Evolutionary conservation across 2,113 vertebrate species (phyloP).

Genomic region (Paralichthys olivaceus): DNA sequence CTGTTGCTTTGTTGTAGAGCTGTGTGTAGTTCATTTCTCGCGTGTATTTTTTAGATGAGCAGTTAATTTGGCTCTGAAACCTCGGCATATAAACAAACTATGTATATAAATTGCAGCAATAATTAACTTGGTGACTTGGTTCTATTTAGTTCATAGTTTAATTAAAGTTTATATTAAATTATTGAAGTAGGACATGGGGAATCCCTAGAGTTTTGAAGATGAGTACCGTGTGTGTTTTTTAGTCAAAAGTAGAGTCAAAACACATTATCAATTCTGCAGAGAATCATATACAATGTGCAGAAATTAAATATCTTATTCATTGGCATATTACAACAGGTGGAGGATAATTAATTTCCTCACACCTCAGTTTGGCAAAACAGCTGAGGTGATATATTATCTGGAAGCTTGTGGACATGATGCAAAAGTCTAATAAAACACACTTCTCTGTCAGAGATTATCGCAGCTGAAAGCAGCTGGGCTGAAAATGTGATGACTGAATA

Average conservation of each 20-base stretch:
- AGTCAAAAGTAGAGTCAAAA: not conserved
- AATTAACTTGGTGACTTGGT: too few relatives aligned
- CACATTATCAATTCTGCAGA: not conserved
- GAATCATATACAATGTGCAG: conserved; percentile 35
- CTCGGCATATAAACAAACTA: too few relatives aligned
- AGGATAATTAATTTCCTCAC: not conserved
- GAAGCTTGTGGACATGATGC: not conserved
- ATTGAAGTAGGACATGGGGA: too few relatives aligned
- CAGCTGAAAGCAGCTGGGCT: not conserved
- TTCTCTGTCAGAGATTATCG: not conserved
- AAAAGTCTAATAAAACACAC: not conserved
- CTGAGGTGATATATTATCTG: not conserved
- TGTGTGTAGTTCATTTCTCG: too few relatives aligned
- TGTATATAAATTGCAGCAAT: too few relatives aligned
- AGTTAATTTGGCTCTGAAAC: too few relatives aligned
- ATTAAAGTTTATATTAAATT: too few relatives aligned
- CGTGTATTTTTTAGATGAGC: too few relatives aligned
- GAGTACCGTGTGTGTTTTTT: not conserved
- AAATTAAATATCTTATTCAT: not conserved
- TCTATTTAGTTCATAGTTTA: too few relatives aligned
- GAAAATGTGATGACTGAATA: not conserved
- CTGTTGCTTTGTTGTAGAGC: too few relatives aligned
- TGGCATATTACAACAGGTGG: too few relatives aligned
- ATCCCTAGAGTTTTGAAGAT: too few relatives aligned
- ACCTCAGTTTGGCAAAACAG: not conserved